Evolutionary conservation across 2,797 vertebrate species (phyloP).

Genomic region (Peromyscus attwateri): DNA sequence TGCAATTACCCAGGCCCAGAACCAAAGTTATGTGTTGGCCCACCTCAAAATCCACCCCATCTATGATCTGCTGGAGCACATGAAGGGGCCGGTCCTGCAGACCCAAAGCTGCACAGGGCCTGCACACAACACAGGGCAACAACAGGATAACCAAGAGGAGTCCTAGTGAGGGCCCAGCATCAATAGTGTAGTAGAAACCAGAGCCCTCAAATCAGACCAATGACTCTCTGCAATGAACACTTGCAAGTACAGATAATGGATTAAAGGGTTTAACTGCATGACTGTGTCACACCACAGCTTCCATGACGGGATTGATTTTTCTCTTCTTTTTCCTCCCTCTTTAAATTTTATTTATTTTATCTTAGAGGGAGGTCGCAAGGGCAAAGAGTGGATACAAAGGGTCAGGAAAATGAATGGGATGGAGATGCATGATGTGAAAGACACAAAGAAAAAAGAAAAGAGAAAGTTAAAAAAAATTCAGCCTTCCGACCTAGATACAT

Average conservation of each 20-base stretch:
- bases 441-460: neutral
- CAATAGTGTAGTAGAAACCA: neutral
- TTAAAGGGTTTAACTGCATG: neutral
- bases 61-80: neutral
- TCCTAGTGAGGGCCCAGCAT: neutral
- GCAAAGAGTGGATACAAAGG: neutral
- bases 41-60: neutral
- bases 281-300: neutral
- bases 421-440: neutral
- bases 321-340: neutral
- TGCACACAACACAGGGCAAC: neutral
- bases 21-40: neutral
- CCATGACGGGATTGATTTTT: neutral
- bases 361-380: neutral
- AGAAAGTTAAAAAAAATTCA: neutral
- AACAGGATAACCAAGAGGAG: neutral
- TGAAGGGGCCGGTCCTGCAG: neutral
- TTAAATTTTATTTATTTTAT: neutral
- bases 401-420: neutral
- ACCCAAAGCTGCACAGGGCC: neutral
- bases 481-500: slow-evolving; percentile 4
- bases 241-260: neutral
- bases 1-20: neutral
- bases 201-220: neutral
- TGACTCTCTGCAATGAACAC: neutral